These are phyloP conservation scores for Acanthiza pusilla DNA, from an alignment of 2,797 vertebrate species.

Conservation along the genomic window DNA sequence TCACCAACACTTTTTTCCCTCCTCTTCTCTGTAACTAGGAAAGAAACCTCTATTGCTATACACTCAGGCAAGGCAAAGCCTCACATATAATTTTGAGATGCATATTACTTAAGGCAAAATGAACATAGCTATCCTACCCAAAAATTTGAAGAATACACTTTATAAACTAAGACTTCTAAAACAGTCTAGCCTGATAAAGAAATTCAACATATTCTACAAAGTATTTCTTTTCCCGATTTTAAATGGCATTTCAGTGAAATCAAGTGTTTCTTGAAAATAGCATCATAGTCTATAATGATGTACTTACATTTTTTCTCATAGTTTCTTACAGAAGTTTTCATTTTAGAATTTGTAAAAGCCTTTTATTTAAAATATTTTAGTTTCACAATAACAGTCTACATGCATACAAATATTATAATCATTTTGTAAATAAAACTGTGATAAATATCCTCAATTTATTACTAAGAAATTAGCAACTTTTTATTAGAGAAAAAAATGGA, in stretches of 20 bases:
- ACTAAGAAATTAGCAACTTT: not conserved
- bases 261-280: not conserved
- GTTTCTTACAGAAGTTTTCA: not conserved
- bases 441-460: not conserved
- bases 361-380: not conserved
- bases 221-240: not conserved
- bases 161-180: not conserved
- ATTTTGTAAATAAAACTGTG: not conserved
- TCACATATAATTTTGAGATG: not conserved
- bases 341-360: not conserved
- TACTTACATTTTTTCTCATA: not conserved
- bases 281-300: not conserved
- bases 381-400: not conserved
- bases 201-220: not conserved
- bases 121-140: not conserved
- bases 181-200: not conserved
- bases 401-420: not conserved
- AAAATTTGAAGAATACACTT: not conserved
- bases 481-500: not conserved
- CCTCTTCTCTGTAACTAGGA: not conserved
- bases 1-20: not conserved
- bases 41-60: not conserved
- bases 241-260: not conserved
- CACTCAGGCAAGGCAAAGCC: not conserved
- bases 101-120: not conserved